These are phyloP conservation scores for Spisula subtruncata DNA, from an alignment of 2,888 invertebrate genomes.

Conservation along the genomic window DNA sequence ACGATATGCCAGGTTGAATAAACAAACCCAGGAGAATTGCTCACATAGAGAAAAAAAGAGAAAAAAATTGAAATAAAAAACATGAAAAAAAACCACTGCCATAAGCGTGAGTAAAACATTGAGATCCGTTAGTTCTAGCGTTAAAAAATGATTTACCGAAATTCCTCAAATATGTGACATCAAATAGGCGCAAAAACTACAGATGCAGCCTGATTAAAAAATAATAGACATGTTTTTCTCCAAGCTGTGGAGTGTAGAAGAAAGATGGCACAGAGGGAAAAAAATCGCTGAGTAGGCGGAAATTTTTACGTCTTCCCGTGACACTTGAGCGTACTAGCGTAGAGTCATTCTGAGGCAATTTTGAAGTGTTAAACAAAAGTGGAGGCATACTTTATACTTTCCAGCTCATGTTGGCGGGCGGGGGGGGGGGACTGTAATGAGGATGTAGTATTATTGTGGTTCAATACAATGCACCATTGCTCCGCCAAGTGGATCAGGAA, in stretches of 20 bases:
- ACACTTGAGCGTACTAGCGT: background rate
- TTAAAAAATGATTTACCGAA: conserved; percentile 42
- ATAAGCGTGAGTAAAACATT: conserved; percentile 23
- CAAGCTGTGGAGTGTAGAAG: background rate
- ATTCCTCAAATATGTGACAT: conserved; percentile 53
- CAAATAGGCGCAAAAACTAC: conserved; percentile 40
- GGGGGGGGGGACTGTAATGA: background rate
- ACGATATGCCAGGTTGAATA: conserved; percentile 57
- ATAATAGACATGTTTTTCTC: conserved; percentile 1
- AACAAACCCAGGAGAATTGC: conserved; percentile 48
- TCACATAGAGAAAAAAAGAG: conserved; percentile 32
- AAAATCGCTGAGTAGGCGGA: conserved; percentile 15
- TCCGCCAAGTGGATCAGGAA: conserved; percentile 4
- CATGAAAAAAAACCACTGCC: no score
- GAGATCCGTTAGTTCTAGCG: conserved; percentile 40
- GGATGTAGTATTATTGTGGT: background rate
- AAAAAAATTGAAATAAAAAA: conserved; percentile 26
- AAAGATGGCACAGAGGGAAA: background rate
- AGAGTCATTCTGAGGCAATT: background rate
- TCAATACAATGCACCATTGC: conserved; percentile 3
- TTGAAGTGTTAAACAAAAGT: background rate
- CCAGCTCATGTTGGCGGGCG: background rate
- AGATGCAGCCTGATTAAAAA: background rate
- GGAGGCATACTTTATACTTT: background rate
- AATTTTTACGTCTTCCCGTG: background rate